Evolutionary conservation across 2,113 vertebrate genomes (phyloP).

Genomic region (Chiloscyllium plagiosum): DNA sequence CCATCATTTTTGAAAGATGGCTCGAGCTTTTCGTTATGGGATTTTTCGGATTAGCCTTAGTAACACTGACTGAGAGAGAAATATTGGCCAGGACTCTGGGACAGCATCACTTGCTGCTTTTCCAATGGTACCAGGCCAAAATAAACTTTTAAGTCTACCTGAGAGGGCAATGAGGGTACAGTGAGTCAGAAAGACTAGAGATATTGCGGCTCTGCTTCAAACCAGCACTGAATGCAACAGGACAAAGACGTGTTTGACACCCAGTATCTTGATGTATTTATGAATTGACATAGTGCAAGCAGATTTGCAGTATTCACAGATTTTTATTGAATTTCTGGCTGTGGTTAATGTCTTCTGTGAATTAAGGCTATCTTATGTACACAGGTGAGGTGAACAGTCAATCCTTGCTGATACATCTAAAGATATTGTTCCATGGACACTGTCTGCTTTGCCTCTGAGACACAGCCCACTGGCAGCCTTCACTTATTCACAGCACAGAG

Average conservation of each 20-base stretch:
- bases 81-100: background rate
- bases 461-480: background rate
- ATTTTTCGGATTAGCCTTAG: background rate
- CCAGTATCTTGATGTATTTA: background rate
- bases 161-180: too few relatives aligned
- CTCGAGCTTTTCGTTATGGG: too few relatives aligned
- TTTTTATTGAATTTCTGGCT: background rate
- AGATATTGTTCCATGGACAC: background rate
- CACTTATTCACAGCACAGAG: background rate
- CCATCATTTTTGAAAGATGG: too few relatives aligned
- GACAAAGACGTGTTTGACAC: background rate
- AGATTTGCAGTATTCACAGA: background rate
- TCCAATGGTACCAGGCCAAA: background rate
- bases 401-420: background rate
- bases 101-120: background rate
- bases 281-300: background rate
- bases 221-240: background rate
- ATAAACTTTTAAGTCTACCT: background rate
- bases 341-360: background rate
- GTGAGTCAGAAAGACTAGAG: background rate
- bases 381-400: background rate
- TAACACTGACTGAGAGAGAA: background rate
- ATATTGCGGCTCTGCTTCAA: background rate
- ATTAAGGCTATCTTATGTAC: background rate
- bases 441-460: background rate